These are phyloP conservation scores for Thymelicus lineola DNA, from an alignment of 2,888 invertebrate genomes.

Conservation along the genomic window DNA sequence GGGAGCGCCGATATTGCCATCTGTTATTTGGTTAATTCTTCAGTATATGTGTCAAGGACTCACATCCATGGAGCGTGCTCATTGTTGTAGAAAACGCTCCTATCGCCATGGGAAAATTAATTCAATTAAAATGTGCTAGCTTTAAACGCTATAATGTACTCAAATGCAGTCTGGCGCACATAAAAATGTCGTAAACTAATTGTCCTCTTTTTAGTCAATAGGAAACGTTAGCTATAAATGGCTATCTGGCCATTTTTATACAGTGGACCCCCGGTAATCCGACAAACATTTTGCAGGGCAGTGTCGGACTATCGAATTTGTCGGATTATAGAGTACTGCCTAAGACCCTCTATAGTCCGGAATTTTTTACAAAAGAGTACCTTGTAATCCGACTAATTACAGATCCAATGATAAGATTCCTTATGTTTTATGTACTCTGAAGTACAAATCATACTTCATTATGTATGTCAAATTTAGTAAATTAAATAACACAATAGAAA, in stretches of 20 bases:
- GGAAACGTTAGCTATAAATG: conserved; percentile 8
- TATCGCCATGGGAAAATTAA: conserved; percentile 71
- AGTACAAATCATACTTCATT: too few species aligned
- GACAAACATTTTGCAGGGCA: too few species aligned
- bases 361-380: too few species aligned
- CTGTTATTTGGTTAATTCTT: conserved; percentile 51
- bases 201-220: conserved; percentile 28
- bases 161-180: conserved; percentile 20
- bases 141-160: conserved; percentile 27
- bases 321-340: too few species aligned
- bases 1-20: conserved; percentile 59
- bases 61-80: conserved; percentile 45
- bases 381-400: too few species aligned
- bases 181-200: conserved; percentile 38
- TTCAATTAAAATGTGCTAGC: conserved; percentile 59
- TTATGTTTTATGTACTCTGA: too few species aligned
- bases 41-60: conserved; percentile 70
- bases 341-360: too few species aligned
- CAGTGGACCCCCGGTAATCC: too few species aligned
- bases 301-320: too few species aligned
- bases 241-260: not conserved
- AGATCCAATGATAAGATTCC: too few species aligned
- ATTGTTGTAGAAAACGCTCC: conserved; percentile 51
- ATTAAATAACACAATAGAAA: too few species aligned
- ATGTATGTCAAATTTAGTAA: too few species aligned